Percentiles rank a stretch among this genome's conserved stretches.
These are phyloP conservation scores for Imbricaverruca yamaguchii DNA, from an alignment of 2,888 invertebrate species.

Conservation along the genomic window DNA sequence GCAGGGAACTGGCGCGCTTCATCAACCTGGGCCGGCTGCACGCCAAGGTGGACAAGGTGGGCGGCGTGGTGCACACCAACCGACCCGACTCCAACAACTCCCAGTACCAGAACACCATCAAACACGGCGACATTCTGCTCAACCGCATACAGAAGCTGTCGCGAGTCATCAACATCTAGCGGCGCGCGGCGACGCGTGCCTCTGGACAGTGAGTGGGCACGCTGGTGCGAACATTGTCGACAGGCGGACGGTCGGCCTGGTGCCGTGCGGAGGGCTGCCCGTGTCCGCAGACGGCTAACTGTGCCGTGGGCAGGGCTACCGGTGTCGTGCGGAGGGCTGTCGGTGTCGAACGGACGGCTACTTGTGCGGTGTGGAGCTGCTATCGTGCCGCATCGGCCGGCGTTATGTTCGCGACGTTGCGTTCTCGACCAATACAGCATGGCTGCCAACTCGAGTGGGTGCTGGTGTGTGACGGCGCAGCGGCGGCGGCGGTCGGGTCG, in stretches of 20 bases:
- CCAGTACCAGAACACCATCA: constrained; percentile 94
- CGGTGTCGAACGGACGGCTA: too few species aligned
- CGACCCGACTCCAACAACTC: constrained; percentile 82
- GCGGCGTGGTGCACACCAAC: constrained; percentile 83
- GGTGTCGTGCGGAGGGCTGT: too few species aligned
- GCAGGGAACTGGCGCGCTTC: constrained; percentile 69
- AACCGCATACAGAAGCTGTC: constrained; percentile 98
- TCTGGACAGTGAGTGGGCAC: too few species aligned
- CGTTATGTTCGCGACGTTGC: too few species aligned
- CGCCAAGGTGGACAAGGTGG: constrained; percentile 86
- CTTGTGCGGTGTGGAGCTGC: too few species aligned
- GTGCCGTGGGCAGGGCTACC: constrained; percentile 21
- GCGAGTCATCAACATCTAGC: constrained; percentile 94
- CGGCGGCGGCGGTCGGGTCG: too few species aligned
- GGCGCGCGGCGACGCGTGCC: constrained; percentile 65
- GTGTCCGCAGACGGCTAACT: neutral
- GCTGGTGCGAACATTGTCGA: too few species aligned
- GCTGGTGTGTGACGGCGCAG: too few species aligned
- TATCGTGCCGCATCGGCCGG: too few species aligned
- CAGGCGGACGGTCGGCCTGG: too few species aligned
- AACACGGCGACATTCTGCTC: constrained; percentile 93
- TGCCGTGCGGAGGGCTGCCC: neutral
- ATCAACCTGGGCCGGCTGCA: constrained; percentile 95
- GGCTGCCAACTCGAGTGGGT: too few species aligned
- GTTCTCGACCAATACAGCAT: too few species aligned